A percentile compares a stretch with the other conserved stretches of the same genome.
These are phyloP conservation scores for Aphidius colemani DNA, from an alignment of 2,888 invertebrate genomes.

Conservation along the genomic window DNA sequence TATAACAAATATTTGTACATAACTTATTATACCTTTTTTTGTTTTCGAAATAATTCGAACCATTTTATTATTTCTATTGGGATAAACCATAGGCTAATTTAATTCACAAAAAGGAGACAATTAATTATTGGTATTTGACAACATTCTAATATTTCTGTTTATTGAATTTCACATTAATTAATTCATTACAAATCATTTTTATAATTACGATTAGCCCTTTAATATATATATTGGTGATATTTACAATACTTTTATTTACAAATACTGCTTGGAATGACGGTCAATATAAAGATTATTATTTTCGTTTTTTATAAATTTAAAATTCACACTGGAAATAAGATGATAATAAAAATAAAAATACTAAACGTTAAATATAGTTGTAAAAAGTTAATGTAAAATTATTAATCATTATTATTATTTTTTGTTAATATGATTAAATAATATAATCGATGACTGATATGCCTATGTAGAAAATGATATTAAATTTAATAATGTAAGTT, in stretches of 20 bases:
- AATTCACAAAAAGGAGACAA: neutral
- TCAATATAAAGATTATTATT: constrained; percentile 9
- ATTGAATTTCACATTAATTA: constrained; percentile 26
- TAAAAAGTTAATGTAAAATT: too few species aligned
- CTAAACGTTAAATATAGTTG: too few species aligned
- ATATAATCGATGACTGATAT: neutral
- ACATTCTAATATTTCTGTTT: constrained; percentile 20
- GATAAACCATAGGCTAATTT: too few species aligned
- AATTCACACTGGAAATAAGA: too few species aligned
- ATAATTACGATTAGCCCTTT: neutral
- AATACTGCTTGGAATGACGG: constrained; percentile 40
- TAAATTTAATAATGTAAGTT: too few species aligned
- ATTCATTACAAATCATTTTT: constrained; percentile 24
- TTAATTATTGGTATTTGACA: constrained; percentile 1
- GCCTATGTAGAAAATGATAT: too few species aligned
- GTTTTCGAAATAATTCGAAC: neutral
- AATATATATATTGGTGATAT: constrained; percentile 29
- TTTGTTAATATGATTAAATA: neutral
- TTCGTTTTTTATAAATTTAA: neutral
- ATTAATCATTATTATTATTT: neutral
- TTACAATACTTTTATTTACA: constrained; percentile 40
- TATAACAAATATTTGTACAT: constrained; percentile 26
- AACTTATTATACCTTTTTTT: neutral
- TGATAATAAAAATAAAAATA: too few species aligned
- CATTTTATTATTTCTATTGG: too few species aligned